Conservation (phyloP, 2,797 vertebrate species). For the Prunella strophiata region DNA sequence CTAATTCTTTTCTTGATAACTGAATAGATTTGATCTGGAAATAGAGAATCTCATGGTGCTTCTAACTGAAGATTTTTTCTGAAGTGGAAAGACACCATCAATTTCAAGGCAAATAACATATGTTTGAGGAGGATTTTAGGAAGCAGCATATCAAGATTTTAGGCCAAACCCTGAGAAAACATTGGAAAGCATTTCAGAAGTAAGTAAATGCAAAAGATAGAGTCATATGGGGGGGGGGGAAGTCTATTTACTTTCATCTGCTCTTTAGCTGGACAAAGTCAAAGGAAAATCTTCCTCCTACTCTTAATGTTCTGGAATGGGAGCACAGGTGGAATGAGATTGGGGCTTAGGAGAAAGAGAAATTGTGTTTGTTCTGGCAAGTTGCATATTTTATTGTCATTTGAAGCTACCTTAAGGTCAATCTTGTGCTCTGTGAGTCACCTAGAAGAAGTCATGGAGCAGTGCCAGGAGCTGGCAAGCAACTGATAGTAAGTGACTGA, state of each 20-base stretch:
- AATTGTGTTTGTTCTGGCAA: not conserved
- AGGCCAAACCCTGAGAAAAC: constrained; percentile 12
- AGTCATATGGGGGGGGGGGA: not conserved
- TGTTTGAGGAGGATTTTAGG: constrained; percentile 24
- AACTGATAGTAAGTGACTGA: not conserved
- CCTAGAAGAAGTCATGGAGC: not conserved
- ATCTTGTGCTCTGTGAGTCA: not conserved
- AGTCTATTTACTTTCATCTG: not conserved
- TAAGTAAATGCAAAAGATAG: constrained; percentile 2
- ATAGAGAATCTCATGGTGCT: constrained; percentile 4
- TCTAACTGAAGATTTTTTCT: constrained; percentile 12
- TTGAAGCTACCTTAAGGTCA: not conserved
- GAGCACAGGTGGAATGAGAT: not conserved
- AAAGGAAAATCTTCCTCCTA: not conserved
- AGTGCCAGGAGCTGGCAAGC: not conserved
- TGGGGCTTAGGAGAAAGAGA: not conserved
- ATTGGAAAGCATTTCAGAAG: constrained; percentile 37
- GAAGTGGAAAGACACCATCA: not conserved
- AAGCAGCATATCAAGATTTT: constrained; percentile 19
- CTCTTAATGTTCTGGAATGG: not conserved
- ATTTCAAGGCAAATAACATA: constrained; percentile 44
- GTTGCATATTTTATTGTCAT: not conserved
- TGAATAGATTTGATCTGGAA: constrained; percentile 27
- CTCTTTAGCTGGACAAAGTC: not conserved
- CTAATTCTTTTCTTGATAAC: constrained; percentile 15